Base-by-base conservation (phyloP, 2,113 vertebrate genomes). In the Indri indri region DNA sequence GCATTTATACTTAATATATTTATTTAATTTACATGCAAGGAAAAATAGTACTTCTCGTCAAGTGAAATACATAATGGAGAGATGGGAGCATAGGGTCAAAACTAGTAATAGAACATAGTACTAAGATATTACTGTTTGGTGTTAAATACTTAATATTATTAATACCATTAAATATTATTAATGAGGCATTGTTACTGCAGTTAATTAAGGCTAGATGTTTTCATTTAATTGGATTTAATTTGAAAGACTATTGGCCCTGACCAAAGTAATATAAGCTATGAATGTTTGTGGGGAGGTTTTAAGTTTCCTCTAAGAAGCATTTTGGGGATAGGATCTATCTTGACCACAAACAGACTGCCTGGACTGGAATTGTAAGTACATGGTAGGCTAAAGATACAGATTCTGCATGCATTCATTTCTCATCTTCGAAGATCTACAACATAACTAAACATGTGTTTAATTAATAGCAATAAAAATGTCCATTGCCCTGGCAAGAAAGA, bases 381-480 rank as follows among this genome's bases (percentile, higher is more conserved):
- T 84, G 70, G 8, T 40, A 92, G 65, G 27, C 20, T 74, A 77
- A 97, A 87, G 66, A 90, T 71, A 50, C 37, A 73, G 61, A 42
- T 23, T 59, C 20, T 83, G 52, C 1, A 25, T 59, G 42, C 5
- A 84, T 34, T 77, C n/a, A 70, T 52, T 73, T 83, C 57, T 93
- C 65, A 68, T 61, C 71, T 96, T 96, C 88, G 88, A 95, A 97
- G 83, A 73, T 22, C 65, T 88, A n/a, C 32, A 71, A n/a, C 42
- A 37, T 30, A 86, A 90, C 25, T 84, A 54, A 70, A 70, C 73
- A 66, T 18, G n/a, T 47, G 23, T 32, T 77, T 83, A 83, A 66
- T 71, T 90, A 66, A 88, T 50, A 74, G 65, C 59, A 93, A 96
- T 94, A 84, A 92, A 95, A 85, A 92, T 93, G 42, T 94, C 40